A percentile compares a stretch with the other conserved stretches of the same genome.
phyloP scores from a whole-genome alignment of 2,113 vertebrate species.

The Leptocoma aspasia region DNA sequence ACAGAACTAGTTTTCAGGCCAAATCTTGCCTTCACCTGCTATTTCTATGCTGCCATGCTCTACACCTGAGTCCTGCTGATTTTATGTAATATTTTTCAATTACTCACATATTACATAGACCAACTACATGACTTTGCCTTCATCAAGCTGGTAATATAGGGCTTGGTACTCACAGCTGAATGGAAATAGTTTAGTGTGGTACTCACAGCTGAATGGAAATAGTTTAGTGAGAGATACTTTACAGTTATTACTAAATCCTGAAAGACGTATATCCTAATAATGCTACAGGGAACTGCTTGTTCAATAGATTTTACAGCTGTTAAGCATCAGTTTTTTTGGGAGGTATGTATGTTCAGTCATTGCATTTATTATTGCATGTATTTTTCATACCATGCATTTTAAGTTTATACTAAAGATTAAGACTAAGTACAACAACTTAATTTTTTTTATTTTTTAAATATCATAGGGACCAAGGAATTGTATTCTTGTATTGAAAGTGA shows the following conservation, averaged over 20 bases:
- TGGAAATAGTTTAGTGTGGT: neutral
- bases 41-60: neutral
- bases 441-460: neutral
- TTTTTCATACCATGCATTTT: neutral
- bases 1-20: neutral
- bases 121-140: neutral
- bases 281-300: neutral
- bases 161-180: neutral
- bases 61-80: neutral
- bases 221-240: neutral
- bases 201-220: neutral
- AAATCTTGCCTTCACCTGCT: neutral
- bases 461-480: neutral
- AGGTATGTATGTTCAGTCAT: neutral
- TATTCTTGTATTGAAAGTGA: neutral
- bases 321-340: neutral
- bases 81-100: neutral
- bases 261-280: neutral
- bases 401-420: neutral
- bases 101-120: neutral
- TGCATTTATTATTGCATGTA: neutral
- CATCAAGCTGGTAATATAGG: neutral
- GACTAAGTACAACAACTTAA: neutral
- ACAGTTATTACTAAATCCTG: neutral
- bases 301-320: neutral